Percentiles rank a stretch among this genome's conserved stretches.
These are phyloP conservation scores for Timema cristinae DNA, from an alignment of 2,888 invertebrate genomes.

Conservation along the genomic window DNA sequence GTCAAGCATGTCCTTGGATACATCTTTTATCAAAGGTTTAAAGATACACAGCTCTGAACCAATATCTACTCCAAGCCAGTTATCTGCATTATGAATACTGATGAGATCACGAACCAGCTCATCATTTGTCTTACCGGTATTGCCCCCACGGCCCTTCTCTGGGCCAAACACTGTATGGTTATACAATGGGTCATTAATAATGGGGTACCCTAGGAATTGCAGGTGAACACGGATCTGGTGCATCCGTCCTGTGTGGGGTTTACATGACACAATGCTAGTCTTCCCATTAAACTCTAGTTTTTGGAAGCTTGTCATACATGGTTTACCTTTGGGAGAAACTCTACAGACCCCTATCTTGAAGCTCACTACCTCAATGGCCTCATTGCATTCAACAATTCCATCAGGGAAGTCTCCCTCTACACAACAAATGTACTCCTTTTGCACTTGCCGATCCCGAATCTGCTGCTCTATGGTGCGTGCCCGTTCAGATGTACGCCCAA, in stretches of 20 bases:
- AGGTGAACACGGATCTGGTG: constrained; percentile 98
- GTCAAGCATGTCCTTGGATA: too few species aligned
- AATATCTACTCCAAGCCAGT: constrained; percentile 88
- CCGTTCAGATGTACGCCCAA: constrained; percentile 90
- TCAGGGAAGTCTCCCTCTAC: constrained; percentile 93
- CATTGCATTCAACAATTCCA: constrained; percentile 76
- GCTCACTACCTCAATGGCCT: constrained; percentile 89
- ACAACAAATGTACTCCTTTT: constrained; percentile 92
- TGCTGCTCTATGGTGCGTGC: constrained; percentile 94
- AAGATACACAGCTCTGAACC: constrained; percentile 80
- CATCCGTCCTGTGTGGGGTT: constrained; percentile 95
- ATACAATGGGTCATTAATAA: constrained; percentile 95
- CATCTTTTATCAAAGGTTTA: constrained; percentile 52
- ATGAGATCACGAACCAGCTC: constrained; percentile 83
- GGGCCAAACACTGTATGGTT: constrained; percentile 96
- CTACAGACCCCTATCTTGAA: constrained; percentile 96
- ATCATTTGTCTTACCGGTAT: constrained; percentile 85
- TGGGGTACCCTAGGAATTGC: constrained; percentile 96
- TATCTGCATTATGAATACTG: constrained; percentile 89
- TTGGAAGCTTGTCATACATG: constrained; percentile 87
- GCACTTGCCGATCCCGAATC: constrained; percentile 85
- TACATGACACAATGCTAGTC: constrained; percentile 90
- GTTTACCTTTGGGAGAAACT: constrained; percentile 88
- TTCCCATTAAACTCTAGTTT: constrained; percentile 82
- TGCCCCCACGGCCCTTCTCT: constrained; percentile 81